A percentile compares a stretch with the other conserved stretches of the same genome.
Conservation (phyloP, 2,888 invertebrate species). For the Scaptodrosophila latifasciaeformis region DNA sequence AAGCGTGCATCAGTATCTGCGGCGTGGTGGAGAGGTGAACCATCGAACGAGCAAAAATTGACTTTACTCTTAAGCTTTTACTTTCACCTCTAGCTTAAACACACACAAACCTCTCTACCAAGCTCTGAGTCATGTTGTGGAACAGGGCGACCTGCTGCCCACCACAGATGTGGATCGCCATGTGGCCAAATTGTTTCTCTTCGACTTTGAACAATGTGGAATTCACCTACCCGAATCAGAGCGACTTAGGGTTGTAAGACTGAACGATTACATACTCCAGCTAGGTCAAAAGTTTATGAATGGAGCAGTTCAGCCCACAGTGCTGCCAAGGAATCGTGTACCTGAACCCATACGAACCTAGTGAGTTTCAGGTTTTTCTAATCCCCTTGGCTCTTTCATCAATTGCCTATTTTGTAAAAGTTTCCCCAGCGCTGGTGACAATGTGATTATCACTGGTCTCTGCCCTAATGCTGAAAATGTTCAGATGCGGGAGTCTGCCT, state of each 20-base stretch:
- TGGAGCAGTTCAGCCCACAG: slow-evolving; percentile 82
- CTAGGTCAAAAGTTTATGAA: slow-evolving; percentile 89
- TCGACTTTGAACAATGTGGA: slow-evolving; percentile 98
- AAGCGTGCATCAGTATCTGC: slow-evolving; percentile 90
- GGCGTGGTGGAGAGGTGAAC: slow-evolving; percentile 92
- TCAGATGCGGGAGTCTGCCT: slow-evolving; percentile 89
- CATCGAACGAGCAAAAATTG: no score
- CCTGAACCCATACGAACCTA: slow-evolving; percentile 83
- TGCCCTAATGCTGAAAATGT: slow-evolving; percentile 89
- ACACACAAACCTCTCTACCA: slow-evolving; percentile 90
- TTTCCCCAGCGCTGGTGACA: slow-evolving; percentile 81
- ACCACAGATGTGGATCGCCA: slow-evolving; percentile 87
- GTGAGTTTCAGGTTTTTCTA: slow-evolving; percentile 77
- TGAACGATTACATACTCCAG: slow-evolving; percentile 91
- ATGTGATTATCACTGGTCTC: slow-evolving; percentile 85
- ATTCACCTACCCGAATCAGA: slow-evolving; percentile 90
- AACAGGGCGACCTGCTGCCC: slow-evolving; percentile 81
- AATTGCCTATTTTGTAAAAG: slow-evolving; percentile 57
- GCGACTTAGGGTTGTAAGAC: slow-evolving; percentile 84
- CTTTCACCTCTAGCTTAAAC: slow-evolving; percentile 82
- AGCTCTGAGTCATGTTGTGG: slow-evolving; percentile 83
- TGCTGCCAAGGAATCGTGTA: slow-evolving; percentile 80
- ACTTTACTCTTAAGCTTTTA: neutral
- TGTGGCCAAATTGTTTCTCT: slow-evolving; percentile 91
- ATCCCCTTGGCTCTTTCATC: slow-evolving; percentile 3